Percentiles rank a stretch among this genome's conserved stretches.
Conservation (phyloP, 2,113 vertebrate genomes). For the Bufo bufo region DNA sequence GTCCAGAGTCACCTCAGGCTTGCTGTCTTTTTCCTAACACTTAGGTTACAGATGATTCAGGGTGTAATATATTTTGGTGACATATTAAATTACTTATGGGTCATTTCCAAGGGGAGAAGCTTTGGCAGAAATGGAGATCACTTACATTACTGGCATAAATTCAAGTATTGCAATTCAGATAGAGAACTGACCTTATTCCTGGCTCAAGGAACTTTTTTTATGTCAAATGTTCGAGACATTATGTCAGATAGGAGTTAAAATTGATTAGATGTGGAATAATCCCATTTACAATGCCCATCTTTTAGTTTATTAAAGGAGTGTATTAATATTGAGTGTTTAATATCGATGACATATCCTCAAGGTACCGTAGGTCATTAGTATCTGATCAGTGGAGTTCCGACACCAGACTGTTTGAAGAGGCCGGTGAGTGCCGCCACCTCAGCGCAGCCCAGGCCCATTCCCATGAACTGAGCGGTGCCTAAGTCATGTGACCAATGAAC, state of each 20-base stretch:
- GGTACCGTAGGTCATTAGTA: no score
- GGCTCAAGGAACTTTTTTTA: not conserved
- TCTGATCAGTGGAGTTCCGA: no score
- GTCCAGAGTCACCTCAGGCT: not conserved
- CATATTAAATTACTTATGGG: not conserved
- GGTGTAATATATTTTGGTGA: not conserved
- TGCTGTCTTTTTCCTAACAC: not conserved
- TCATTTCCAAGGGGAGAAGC: constrained; percentile 19
- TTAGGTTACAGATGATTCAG: not conserved
- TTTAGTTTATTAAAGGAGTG: no score
- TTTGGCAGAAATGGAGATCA: not conserved
- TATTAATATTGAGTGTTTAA: no score
- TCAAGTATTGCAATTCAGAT: not conserved
- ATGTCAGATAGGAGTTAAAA: not conserved
- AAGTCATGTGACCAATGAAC: no score
- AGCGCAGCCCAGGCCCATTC: no score
- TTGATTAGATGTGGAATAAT: not conserved
- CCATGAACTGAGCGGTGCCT: no score
- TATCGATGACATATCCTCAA: no score
- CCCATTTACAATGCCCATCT: not conserved
- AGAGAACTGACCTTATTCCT: constrained; percentile 14
- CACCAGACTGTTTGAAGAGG: no score
- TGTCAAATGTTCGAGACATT: not conserved
- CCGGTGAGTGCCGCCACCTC: no score
- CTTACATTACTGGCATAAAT: not conserved